Evolutionary conservation across 2,797 vertebrate species (phyloP), one percentile per base, ranked within the genome.

Genomic region (Hydrocynus forskahlii): DNA sequence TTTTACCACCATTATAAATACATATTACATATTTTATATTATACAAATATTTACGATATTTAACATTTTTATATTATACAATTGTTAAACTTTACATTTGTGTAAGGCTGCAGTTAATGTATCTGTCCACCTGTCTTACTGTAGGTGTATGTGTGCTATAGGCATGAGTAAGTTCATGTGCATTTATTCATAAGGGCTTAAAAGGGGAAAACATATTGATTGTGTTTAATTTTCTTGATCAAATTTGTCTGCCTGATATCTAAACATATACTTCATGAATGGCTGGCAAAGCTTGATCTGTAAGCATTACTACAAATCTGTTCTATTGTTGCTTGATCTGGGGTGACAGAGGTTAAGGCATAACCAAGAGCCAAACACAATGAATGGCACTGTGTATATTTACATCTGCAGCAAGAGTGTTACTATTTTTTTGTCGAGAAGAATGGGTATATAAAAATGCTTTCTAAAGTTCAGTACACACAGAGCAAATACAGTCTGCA

Each of bases 231-330:
- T 84, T 64, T 69, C 73, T 80, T 83, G 82, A 83, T 88, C 85
- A 92, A 92, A 93, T 92, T 91, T 83, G 75, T 85, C 90, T 75
- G 92, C 91, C 89, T 92, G 89, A 91, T 90, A 92, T 93, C 86
- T 82, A 81, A 82, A 87, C 87, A 88, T 89, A 66, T 82, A 62
- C 76, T 87, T 87, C 87, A 84, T 86, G 80, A 91, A 87, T 84
- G 78, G 87, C 86, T 90, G 86, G 76, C 86, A 74, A 84, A 86
- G 90, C 87, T 89, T 94, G 88, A 92, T 89, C 87, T 43, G 5
- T 35, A 81, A 85, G 81, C 93, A 92, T 93, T 94, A 80, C 91
- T 88, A 81, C 92, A 91, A 94, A 92, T 92, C 93, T 90, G 62
- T 84, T 85, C 88, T 84, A 86, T 89, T 86, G 88, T 86, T 79